Percentiles rank a stretch among this genome's conserved stretches.
These are phyloP conservation scores for Stenchaetothrips biformis DNA, from an alignment of 2,888 invertebrate genomes.

Conservation along the genomic window DNA sequence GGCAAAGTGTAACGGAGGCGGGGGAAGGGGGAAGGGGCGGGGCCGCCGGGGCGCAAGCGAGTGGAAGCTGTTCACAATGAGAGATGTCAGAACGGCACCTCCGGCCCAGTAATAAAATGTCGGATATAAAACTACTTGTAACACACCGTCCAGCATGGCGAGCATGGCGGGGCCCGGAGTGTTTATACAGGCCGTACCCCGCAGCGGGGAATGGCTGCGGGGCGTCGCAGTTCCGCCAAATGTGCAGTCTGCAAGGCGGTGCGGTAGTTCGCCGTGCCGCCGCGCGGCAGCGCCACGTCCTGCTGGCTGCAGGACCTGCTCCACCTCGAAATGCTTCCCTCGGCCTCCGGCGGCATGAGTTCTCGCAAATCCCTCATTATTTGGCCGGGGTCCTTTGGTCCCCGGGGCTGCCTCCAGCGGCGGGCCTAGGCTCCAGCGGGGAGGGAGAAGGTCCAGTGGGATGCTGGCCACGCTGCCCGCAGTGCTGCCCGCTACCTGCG, in stretches of 20 bases:
- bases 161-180: not conserved
- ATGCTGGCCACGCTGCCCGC: too few species aligned
- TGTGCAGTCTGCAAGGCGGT: not conserved
- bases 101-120: slow-evolving; percentile 13
- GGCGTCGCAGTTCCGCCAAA: not conserved
- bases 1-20: slow-evolving; percentile 21
- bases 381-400: not conserved
- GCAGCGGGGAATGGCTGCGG: not conserved
- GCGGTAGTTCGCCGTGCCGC: not conserved
- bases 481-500: too few species aligned
- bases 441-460: too few species aligned
- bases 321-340: too few species aligned
- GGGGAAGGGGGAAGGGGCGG: not conserved
- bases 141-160: slow-evolving; percentile 10
- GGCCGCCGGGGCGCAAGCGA: not conserved
- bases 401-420: not conserved
- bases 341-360: too few species aligned
- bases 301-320: too few species aligned
- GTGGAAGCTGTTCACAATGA: slow-evolving; percentile 16
- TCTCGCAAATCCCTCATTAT: not conserved
- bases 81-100: slow-evolving; percentile 24
- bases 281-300: slow-evolving; percentile 1
- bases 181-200: not conserved
- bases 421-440: not conserved
- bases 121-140: slow-evolving; percentile 24